Conservation (phyloP, 2,797 vertebrate genomes). For the Brachyrhaphis roseni region DNA sequence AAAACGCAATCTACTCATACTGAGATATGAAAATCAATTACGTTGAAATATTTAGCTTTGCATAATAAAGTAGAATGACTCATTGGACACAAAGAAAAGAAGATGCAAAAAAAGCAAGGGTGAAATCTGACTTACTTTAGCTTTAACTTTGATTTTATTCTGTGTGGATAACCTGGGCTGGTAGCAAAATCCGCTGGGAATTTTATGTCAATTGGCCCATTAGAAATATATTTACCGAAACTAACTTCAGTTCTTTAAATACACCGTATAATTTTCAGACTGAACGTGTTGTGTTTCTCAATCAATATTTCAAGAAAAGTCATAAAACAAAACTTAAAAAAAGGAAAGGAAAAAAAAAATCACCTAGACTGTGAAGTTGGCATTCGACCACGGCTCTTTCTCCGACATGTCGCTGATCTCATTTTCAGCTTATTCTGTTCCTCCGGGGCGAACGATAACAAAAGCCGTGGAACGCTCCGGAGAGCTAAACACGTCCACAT, state of each 20-base stretch:
- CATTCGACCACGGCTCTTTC: background rate
- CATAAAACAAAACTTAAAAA: background rate
- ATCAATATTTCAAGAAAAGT: background rate
- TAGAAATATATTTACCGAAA: background rate
- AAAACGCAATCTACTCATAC: background rate
- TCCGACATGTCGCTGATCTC: slow-evolving; percentile 9
- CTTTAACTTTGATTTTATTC: background rate
- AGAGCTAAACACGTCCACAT: slow-evolving; percentile 55
- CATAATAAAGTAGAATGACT: background rate
- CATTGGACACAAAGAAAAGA: background rate
- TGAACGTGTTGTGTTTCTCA: background rate
- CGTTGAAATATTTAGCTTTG: background rate
- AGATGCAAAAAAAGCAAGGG: background rate
- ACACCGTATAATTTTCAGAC: background rate
- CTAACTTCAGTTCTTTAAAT: background rate
- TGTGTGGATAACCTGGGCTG: background rate
- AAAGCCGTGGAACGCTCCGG: slow-evolving; percentile 52
- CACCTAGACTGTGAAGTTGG: background rate
- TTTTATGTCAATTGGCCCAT: background rate
- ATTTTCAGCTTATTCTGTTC: slow-evolving; percentile 32
- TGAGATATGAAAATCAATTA: background rate
- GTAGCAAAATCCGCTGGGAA: background rate
- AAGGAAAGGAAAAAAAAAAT: background rate
- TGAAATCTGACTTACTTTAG: background rate
- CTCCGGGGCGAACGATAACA: slow-evolving; percentile 43